These are phyloP conservation scores for Triplophysa tibetana DNA, from an alignment of 2,113 vertebrate genomes.

Conservation along the genomic window DNA sequence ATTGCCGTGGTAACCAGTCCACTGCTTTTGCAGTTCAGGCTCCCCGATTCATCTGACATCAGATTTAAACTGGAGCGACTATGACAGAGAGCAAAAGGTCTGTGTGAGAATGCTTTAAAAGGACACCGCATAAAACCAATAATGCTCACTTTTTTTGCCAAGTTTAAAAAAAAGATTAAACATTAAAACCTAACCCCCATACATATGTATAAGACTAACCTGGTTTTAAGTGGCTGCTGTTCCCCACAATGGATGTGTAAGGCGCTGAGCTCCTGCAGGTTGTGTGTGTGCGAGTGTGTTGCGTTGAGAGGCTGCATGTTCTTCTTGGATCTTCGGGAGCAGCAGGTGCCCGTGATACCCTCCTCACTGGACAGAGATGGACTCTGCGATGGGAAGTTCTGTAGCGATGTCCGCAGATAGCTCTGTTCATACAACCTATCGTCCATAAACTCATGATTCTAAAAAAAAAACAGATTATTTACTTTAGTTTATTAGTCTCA, in stretches of 20 bases:
- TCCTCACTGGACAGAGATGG: conserved; percentile 89
- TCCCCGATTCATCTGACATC: conserved; percentile 87
- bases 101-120: not conserved
- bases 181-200: no score
- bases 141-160: not conserved
- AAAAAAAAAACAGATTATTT: conserved; percentile 24
- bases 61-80: conserved; percentile 98
- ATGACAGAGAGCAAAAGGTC: conserved; percentile 40
- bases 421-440: conserved; percentile 96
- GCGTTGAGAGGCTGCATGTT: conserved; percentile 86
- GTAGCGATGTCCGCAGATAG: conserved; percentile 90
- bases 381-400: conserved; percentile 88
- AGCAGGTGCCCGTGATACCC: conserved; percentile 87
- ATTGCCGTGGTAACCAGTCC: conserved; percentile 95
- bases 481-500: no score
- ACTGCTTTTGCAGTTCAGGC: conserved; percentile 90
- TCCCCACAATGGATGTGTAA: conserved; percentile 93
- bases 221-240: conserved; percentile 87
- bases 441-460: conserved; percentile 99
- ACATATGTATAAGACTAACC: conserved; percentile 67
- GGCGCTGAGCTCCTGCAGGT: conserved; percentile 97
- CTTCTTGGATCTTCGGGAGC: conserved; percentile 89
- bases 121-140: not conserved
- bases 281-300: conserved; percentile 82
- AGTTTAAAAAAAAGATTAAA: no score